These are phyloP conservation scores for Thereva nobilitata DNA, from an alignment of 2,888 invertebrate species.

Conservation along the genomic window DNA sequence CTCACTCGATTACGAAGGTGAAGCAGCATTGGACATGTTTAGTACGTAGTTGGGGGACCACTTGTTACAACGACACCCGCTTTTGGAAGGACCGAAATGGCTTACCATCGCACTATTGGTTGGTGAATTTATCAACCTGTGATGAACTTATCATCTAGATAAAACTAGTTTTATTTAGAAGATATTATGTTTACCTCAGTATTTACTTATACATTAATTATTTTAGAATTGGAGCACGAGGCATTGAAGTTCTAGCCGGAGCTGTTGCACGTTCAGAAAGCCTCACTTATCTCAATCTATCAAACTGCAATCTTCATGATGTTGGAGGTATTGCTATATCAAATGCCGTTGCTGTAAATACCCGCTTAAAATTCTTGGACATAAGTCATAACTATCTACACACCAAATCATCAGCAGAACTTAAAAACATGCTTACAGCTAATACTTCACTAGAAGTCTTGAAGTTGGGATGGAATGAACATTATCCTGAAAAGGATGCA, in stretches of 20 bases:
- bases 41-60: too few species aligned
- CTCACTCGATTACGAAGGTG: too few species aligned
- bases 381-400: conserved; percentile 37
- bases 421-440: conserved; percentile 16
- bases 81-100: too few species aligned
- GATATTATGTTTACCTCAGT: too few species aligned
- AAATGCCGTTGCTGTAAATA: conserved; percentile 30
- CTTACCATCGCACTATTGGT: too few species aligned
- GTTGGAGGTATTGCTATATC: conserved; percentile 36
- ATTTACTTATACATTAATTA: not conserved
- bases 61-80: too few species aligned
- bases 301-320: conserved; percentile 37
- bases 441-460: conserved; percentile 31
- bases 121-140: too few species aligned
- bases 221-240: conserved; percentile 34
- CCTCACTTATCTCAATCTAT: conserved; percentile 37
- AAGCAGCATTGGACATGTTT: too few species aligned
- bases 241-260: conserved; percentile 32
- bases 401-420: conserved; percentile 9
- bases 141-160: too few species aligned
- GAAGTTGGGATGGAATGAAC: conserved; percentile 39
- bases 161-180: too few species aligned
- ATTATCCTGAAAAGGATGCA: conserved; percentile 32
- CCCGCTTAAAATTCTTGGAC: conserved; percentile 29
- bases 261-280: conserved; percentile 36